A percentile compares a stretch with the other conserved stretches of the same genome.
These are phyloP conservation scores for Solenodon paradoxus DNA, from an alignment of 2,113 vertebrate genomes.

Conservation along the genomic window DNA sequence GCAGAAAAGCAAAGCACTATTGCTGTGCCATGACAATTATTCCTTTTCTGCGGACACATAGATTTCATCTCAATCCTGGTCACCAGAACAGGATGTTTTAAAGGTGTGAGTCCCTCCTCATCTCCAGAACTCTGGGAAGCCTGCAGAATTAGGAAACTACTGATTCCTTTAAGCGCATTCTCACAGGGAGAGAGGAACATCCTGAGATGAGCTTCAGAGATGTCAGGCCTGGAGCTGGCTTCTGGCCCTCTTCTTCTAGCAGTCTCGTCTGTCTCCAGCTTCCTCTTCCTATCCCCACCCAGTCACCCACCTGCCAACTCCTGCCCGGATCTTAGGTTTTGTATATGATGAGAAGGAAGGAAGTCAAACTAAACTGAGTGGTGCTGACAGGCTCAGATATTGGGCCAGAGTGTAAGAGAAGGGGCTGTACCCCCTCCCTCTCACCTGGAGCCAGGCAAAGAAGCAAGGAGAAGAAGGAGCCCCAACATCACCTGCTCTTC, in stretches of 20 bases:
- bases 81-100: neutral
- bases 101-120: neutral
- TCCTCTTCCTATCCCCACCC: neutral
- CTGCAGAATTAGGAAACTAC: neutral
- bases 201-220: neutral
- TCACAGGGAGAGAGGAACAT: neutral
- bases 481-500: neutral
- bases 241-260: neutral
- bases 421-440: neutral
- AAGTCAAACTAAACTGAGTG: neutral
- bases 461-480: neutral
- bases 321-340: neutral
- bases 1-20: neutral
- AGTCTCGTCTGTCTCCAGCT: neutral
- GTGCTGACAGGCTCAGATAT: neutral
- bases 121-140: neutral
- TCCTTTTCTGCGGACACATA: neutral
- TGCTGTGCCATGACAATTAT: fast-evolving
- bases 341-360: no score
- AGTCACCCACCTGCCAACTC: neutral
- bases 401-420: neutral
- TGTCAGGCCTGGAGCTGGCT: neutral
- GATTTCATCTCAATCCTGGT: neutral
- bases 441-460: no score
- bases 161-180: neutral